phyloP scores from a whole-genome alignment of 2,888 invertebrate species.

The Panopea generosa region DNA sequence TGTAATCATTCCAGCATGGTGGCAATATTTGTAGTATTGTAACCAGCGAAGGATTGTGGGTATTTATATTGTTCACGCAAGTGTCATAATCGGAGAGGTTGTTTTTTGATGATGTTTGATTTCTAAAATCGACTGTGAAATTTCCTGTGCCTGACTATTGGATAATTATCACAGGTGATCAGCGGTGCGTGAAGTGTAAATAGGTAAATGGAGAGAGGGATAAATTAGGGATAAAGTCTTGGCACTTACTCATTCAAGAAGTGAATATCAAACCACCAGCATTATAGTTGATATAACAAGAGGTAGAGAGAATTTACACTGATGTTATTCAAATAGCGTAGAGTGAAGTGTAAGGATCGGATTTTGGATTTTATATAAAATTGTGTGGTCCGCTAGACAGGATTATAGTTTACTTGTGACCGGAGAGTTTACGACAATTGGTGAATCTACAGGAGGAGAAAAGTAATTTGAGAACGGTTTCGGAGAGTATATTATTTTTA shows the following conservation, averaged over 20 bases:
- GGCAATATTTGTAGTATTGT: background rate
- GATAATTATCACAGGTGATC: background rate
- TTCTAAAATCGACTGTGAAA: constrained; percentile 2
- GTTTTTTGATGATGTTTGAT: background rate
- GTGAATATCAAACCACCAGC: background rate
- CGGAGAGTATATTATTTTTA: too few relatives aligned
- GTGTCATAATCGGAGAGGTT: background rate
- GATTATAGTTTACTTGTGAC: too few relatives aligned
- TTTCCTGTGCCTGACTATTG: background rate
- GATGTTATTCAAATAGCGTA: too few relatives aligned
- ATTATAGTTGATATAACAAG: background rate
- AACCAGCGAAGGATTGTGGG: too few relatives aligned
- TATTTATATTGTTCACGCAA: background rate
- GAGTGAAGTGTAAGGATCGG: too few relatives aligned
- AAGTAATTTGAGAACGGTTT: too few relatives aligned
- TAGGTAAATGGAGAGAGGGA: background rate
- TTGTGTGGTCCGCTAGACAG: too few relatives aligned
- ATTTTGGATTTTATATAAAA: too few relatives aligned
- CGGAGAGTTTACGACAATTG: too few relatives aligned
- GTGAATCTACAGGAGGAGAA: too few relatives aligned
- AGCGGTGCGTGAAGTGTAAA: background rate
- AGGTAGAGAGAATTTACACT: background rate
- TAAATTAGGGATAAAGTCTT: background rate
- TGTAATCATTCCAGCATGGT: background rate
- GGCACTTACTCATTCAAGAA: constrained; percentile 1